Percentiles rank a stretch among this genome's conserved stretches.
Conservation (phyloP, 2,113 vertebrate genomes). For the Clupea harengus region DNA sequence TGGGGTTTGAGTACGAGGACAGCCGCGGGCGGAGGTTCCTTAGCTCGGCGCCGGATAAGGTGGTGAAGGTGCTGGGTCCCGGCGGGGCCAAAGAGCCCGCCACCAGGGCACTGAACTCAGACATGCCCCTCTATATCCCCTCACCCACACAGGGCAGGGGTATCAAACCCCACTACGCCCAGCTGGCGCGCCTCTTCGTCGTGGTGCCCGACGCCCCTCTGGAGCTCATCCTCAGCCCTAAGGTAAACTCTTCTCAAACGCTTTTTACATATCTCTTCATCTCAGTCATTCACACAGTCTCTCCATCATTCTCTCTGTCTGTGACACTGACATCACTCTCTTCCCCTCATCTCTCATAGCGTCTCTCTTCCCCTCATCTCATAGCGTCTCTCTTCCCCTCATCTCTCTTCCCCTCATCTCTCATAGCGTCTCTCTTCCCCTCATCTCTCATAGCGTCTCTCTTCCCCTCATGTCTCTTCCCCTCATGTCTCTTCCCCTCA, state of each 20-base stretch:
- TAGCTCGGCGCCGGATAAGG: constrained; percentile 92
- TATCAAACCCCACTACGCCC: constrained; percentile 90
- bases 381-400: no score
- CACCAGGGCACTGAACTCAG: constrained; percentile 87
- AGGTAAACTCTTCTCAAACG: constrained; percentile 71
- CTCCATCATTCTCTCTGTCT: no score
- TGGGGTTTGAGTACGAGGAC: constrained; percentile 98
- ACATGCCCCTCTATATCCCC: constrained; percentile 95
- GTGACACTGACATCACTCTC: no score
- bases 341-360: no score
- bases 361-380: no score
- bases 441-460: no score
- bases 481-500: no score
- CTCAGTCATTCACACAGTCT: no score
- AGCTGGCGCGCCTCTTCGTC: constrained; percentile 89
- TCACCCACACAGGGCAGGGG: constrained; percentile 91
- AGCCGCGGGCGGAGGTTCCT: constrained; percentile 91
- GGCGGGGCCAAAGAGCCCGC: constrained; percentile 92
- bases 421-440: no score
- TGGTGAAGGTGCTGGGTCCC: constrained; percentile 93
- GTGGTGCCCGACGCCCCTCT: constrained; percentile 93
- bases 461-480: no score
- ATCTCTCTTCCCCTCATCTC: no score
- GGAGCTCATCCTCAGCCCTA: constrained; percentile 87
- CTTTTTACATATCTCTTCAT: no score